phyloP scores from a whole-genome alignment of 2,797 vertebrate species.

The Enteromius mattozi region DNA sequence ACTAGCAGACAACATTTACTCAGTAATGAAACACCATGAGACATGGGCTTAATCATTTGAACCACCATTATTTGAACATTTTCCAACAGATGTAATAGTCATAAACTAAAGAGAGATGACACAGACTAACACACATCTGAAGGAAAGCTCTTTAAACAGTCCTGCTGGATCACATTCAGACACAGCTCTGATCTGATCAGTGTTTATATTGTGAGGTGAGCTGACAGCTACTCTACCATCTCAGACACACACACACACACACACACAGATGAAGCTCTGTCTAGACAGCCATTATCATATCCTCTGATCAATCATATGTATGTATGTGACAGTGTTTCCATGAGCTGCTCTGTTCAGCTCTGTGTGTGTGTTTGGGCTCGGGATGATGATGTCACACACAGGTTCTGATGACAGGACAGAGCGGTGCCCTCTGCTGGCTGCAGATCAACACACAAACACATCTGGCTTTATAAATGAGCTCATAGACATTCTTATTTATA shows the following conservation, averaged over 20 bases:
- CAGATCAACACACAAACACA: slow-evolving; percentile 2
- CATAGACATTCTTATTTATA: neutral
- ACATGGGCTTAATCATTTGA: neutral
- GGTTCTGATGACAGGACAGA: neutral
- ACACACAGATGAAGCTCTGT: neutral
- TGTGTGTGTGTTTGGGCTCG: neutral
- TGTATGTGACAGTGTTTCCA: neutral
- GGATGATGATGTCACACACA: neutral
- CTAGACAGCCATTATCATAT: neutral
- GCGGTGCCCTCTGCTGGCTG: slow-evolving; percentile 40
- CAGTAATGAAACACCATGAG: neutral
- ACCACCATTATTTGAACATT: neutral
- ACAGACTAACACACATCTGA: neutral
- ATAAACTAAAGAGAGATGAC: neutral
- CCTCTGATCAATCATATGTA: too few relatives aligned
- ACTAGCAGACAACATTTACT: neutral
- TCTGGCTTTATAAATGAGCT: neutral
- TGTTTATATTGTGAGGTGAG: slow-evolving; percentile 45
- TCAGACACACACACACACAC: slow-evolving; percentile 2
- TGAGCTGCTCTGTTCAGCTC: neutral
- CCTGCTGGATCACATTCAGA: slow-evolving; percentile 45
- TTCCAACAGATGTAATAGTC: neutral
- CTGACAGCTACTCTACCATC: slow-evolving; percentile 19
- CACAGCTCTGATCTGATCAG: slow-evolving; percentile 46
- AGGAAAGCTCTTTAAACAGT: neutral